These are phyloP conservation scores for Hydra vulgaris DNA, from an alignment of 30 jellyfish, hydroid and myxozoan genomes.

Conservation along the genomic window DNA sequence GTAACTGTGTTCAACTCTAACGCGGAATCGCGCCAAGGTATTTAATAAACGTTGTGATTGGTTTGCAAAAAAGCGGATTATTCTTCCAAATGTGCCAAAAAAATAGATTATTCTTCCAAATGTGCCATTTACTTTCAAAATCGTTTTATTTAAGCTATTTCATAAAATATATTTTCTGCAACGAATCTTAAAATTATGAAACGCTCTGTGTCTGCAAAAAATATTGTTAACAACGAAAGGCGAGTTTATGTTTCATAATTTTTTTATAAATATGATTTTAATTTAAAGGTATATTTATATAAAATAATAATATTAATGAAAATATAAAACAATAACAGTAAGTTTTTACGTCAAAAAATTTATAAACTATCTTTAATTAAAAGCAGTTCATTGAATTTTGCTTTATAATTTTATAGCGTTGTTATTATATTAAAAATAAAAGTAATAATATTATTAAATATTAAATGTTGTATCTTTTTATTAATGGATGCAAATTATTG, in stretches of 20 bases:
- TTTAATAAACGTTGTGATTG: background rate
- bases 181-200: background rate
- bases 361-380: background rate
- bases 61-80: background rate
- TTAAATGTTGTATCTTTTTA: background rate
- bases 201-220: background rate
- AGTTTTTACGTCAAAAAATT: background rate
- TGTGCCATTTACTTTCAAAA: background rate
- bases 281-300: background rate
- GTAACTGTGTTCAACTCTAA: background rate
- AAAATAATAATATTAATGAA: background rate
- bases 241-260: background rate
- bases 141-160: background rate
- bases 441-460: background rate
- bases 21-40: background rate
- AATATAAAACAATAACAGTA: background rate
- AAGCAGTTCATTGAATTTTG: background rate
- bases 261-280: background rate
- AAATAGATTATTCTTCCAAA: background rate
- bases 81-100: background rate
- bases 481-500: background rate
- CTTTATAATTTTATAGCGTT: background rate
- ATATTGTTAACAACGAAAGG: background rate
- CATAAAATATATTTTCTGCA: background rate
- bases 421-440: too few species aligned